Evolutionary conservation across 35 echinoderm and acorn worm species (phyloP).

Genomic region (Apostichopus parvimensis): DNA sequence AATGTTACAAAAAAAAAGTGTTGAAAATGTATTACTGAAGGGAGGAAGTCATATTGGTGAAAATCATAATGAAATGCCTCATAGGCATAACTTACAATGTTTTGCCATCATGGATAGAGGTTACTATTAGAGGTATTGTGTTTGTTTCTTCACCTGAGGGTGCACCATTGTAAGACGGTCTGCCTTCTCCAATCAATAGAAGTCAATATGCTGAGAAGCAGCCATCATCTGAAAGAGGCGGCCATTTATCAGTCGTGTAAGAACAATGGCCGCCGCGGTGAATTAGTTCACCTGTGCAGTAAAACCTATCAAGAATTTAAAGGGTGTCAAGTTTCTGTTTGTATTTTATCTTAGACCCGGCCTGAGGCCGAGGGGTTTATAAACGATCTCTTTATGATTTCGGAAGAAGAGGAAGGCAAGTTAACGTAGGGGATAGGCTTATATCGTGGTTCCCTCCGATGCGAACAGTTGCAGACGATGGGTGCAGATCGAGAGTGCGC

Average conservation of each 20-base stretch:
- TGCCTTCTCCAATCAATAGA: constrained; percentile 23
- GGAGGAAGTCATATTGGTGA: background rate
- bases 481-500: too few species aligned
- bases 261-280: background rate
- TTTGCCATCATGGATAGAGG: constrained; percentile 21
- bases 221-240: background rate
- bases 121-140: constrained; percentile 36
- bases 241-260: background rate
- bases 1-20: constrained; percentile 25
- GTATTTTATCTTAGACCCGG: background rate
- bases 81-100: constrained; percentile 51
- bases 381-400: too few species aligned
- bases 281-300: background rate
- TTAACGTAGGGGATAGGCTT: too few species aligned
- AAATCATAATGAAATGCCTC: constrained; percentile 41
- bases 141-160: constrained; percentile 36
- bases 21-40: constrained; percentile 13
- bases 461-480: too few species aligned
- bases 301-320: background rate
- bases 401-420: too few species aligned
- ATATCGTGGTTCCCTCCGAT: too few species aligned
- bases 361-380: background rate
- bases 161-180: background rate
- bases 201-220: constrained; percentile 30
- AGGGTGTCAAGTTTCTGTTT: background rate